Evolutionary conservation across 2,888 invertebrate genomes (phyloP), one percentile per base, ranked within the genome.

Genomic region (Eueremaeus valkanovi): DNA sequence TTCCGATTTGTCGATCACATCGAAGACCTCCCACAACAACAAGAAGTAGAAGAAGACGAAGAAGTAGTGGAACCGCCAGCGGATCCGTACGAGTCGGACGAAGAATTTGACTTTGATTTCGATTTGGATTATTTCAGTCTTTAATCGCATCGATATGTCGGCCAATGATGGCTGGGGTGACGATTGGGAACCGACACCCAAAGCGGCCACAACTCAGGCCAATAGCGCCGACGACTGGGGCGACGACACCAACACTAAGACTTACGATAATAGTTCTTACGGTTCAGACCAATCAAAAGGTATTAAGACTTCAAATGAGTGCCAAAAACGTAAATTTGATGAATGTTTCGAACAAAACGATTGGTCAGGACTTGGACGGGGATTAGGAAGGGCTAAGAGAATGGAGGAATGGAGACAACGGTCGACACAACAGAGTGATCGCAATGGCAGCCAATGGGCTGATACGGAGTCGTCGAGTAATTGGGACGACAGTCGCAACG

Each of bases 341-440:
- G 68, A 33, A 3, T 16, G 8, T 40, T 68, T 68, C 31, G 36
- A 21, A 29, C 27, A 18, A 45, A 70, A 70, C 45, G 6, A 70
- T 24, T 36, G 42, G 24, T 70, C 45, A 70, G 70, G 70, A 70
- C 21, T 40, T 70, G 70, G 70, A 70, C 45, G 45, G 6, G 70
- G 70, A 42, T 21, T 33, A 27, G 70, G 42, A 70, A 40, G 70
- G 45, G 70, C 42, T 42, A 70, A 70, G 45, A n/a, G 70, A 70
- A 11, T 21, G 6, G 1, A 27, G 1, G 70, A 70, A 0, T 27
- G 42, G 18, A 18, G 63, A 36, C 63, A 31, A 36, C 24, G 21
- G 63, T 33, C 21, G 5, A 3, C 31, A 0, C 61, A 68, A 68
- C 16, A 5, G 5, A 63, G 11, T 63, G 33, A 31, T 9, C n/a